Percentiles rank a stretch among this genome's conserved stretches.
Evolutionary conservation across 1,140 invertebrate species (phyloP).

Genomic region (Cryptotermes secundus): DNA sequence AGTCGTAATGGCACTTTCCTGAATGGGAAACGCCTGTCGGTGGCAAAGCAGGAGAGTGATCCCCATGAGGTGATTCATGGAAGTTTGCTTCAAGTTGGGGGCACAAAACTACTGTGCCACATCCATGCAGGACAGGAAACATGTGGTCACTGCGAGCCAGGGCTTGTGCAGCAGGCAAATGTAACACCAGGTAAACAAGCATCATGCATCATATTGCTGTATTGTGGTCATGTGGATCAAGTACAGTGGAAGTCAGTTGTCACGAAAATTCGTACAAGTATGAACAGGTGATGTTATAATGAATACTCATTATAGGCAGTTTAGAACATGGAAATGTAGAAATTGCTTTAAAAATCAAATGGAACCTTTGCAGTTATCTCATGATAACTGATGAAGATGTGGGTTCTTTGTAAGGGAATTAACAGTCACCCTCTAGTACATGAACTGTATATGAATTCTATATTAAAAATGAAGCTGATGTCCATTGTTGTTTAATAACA

Average conservation of each 20-base stretch:
- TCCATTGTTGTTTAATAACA: no score
- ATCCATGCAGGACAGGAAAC: conserved; percentile 83
- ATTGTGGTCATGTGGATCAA: neutral
- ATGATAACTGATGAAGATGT: no score
- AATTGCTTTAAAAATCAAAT: no score
- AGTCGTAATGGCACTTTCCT: conserved; percentile 86
- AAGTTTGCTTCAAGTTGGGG: conserved; percentile 68
- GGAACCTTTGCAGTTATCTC: no score
- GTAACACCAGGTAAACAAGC: neutral
- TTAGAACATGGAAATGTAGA: no score
- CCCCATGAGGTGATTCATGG: conserved; percentile 67
- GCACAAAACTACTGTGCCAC: conserved; percentile 78
- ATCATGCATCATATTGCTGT: neutral
- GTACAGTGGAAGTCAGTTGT: no score
- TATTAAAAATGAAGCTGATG: no score
- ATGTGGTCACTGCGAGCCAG: conserved; percentile 87
- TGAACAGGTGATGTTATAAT: no score
- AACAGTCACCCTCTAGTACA: no score
- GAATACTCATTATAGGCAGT: no score
- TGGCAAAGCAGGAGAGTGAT: conserved; percentile 67
- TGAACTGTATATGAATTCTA: no score
- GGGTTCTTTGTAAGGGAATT: no score
- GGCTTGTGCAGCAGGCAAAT: conserved; percentile 56
- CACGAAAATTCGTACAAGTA: neutral
- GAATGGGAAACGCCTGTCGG: conserved; percentile 74